Evolutionary conservation across 2,113 vertebrate genomes (phyloP).

Genomic region (Vidua chalybeata): DNA sequence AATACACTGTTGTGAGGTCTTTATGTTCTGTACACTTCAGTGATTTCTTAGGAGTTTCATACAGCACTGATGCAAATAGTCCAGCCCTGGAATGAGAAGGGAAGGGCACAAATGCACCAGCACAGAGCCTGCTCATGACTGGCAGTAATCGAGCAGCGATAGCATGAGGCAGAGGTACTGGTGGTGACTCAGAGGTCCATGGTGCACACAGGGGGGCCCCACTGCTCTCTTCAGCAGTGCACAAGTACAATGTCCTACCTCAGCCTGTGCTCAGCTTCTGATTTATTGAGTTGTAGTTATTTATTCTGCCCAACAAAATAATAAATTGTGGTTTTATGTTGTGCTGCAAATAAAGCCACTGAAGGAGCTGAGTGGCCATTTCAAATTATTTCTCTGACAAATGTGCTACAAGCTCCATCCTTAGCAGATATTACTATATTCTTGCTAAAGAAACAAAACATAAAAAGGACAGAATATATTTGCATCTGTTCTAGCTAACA

Average conservation of each 20-base stretch:
- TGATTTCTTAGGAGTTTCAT: neutral
- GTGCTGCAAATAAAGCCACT: neutral
- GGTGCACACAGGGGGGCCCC: too few species aligned
- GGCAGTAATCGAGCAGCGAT: neutral
- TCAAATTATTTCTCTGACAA: neutral
- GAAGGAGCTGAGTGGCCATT: neutral
- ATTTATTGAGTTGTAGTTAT: neutral
- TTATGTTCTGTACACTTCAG: neutral
- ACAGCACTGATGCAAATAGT: neutral
- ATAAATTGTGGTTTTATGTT: neutral
- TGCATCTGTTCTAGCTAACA: neutral
- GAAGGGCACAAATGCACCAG: neutral
- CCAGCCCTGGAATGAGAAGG: neutral
- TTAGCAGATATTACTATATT: neutral
- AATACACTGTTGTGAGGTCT: neutral
- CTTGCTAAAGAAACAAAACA: neutral
- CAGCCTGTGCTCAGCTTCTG: neutral
- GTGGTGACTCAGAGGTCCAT: neutral
- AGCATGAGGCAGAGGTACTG: neutral
- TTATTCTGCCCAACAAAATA: neutral
- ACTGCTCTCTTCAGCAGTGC: neutral
- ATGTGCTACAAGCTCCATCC: neutral
- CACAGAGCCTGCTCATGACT: neutral
- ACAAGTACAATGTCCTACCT: neutral
- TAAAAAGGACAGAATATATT: neutral